Evolutionary conservation across 1,140 invertebrate species (phyloP).

Genomic region (Drosophila fuyamai): DNA sequence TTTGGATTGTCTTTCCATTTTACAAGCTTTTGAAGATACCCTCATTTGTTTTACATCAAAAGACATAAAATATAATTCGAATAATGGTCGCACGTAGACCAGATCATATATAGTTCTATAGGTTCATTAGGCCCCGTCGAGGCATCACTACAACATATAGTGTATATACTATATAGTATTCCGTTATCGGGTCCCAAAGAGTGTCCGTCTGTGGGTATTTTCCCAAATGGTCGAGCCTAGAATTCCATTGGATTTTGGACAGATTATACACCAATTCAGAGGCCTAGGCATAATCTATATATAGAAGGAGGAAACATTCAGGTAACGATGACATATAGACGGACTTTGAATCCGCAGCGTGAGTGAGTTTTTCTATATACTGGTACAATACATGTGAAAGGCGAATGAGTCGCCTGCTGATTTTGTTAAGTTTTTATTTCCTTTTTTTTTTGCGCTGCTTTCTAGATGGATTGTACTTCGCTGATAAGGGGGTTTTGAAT

Average conservation of each 20-base stretch:
- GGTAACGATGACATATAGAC: constrained; percentile 32
- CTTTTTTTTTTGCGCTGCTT: constrained; percentile 20
- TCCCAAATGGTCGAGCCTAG: constrained; percentile 26
- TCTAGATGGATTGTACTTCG: constrained; percentile 16
- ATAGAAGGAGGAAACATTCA: constrained; percentile 37
- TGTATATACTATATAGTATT: background rate
- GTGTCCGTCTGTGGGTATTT: constrained; percentile 19
- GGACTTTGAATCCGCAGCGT: constrained; percentile 39
- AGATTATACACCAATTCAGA: background rate
- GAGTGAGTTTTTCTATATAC: constrained; percentile 19
- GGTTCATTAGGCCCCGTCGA: constrained; percentile 17
- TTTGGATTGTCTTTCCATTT: background rate
- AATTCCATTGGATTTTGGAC: constrained; percentile 26
- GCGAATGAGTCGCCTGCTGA: constrained; percentile 34
- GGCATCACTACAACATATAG: background rate
- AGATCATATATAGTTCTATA: constrained; percentile 7
- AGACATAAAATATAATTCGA: background rate
- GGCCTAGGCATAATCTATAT: constrained; percentile 36
- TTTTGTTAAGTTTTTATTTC: constrained; percentile 40
- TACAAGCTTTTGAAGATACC: background rate
- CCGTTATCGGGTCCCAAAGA: constrained; percentile 19
- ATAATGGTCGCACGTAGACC: constrained; percentile 28
- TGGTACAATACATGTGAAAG: constrained; percentile 18
- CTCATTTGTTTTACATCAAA: background rate
- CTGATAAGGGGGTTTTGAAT: constrained; percentile 35